These are phyloP conservation scores for Thryonomys swinderianus DNA, from an alignment of 2,113 vertebrate genomes.

Conservation along the genomic window DNA sequence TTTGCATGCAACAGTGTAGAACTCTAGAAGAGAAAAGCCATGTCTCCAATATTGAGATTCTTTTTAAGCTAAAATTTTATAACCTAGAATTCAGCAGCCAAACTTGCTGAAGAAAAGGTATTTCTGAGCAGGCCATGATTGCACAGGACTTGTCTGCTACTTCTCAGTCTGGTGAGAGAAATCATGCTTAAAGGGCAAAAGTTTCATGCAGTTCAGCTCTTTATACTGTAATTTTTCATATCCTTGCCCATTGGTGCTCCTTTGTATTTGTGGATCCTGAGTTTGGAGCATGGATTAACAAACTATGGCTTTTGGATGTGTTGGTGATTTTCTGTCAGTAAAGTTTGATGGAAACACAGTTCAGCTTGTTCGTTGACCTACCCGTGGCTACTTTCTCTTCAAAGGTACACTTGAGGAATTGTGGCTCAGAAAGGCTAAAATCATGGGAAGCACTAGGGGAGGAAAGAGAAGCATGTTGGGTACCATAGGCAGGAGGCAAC, in stretches of 20 bases:
- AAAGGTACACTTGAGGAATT: slow-evolving; percentile 1
- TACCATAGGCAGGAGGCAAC: not conserved
- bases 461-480: not conserved
- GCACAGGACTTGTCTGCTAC: not conserved
- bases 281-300: not conserved
- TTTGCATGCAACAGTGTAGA: not conserved
- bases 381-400: not conserved
- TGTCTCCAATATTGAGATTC: not conserved
- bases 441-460: not conserved
- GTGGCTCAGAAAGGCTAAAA: not conserved
- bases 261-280: slow-evolving; percentile 13
- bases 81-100: not conserved
- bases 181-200: not conserved
- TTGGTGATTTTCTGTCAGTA: not conserved
- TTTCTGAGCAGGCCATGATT: not conserved
- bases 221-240: not conserved
- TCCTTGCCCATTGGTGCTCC: not conserved
- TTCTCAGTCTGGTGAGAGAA: not conserved
- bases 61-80: slow-evolving; percentile 8
- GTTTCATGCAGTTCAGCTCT: not conserved
- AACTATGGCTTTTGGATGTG: not conserved
- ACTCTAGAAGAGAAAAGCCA: not conserved
- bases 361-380: not conserved
- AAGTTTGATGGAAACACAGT: slow-evolving; percentile 36
- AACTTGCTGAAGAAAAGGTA: not conserved